Evolutionary conservation across 2,797 vertebrate species (phyloP).

Genomic region (Pelobates cultripes): DNA sequence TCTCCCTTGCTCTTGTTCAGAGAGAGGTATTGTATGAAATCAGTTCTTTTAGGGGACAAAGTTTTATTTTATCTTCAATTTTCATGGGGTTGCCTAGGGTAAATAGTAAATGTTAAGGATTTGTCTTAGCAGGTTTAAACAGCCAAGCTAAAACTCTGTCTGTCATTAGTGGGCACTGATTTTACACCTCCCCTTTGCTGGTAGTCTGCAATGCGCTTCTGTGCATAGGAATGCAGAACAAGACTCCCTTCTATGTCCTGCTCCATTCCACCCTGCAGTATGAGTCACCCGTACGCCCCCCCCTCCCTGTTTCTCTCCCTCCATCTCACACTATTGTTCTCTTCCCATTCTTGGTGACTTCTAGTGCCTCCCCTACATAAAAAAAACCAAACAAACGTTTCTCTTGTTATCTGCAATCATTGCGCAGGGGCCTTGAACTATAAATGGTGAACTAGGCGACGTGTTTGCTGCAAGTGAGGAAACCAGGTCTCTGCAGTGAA

Average conservation of each 20-base stretch:
- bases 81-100: too few relatives aligned
- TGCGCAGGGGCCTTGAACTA: neutral
- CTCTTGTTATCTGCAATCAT: neutral
- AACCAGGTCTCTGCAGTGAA: neutral
- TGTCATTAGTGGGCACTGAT: conserved; percentile 21
- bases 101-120: too few relatives aligned
- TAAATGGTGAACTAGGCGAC: neutral
- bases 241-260: conserved; percentile 49
- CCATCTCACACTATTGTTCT: neutral
- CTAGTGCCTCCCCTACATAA: conserved; percentile 20
- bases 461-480: neutral
- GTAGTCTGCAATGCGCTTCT: conserved; percentile 42
- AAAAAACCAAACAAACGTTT: neutral
- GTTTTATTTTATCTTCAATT: too few relatives aligned
- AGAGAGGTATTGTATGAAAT: too few relatives aligned
- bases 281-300: conserved; percentile 30
- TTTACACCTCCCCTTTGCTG: neutral
- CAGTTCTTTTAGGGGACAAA: too few relatives aligned
- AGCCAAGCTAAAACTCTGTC: neutral
- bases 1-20: too few relatives aligned
- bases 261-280: conserved; percentile 42
- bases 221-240: conserved; percentile 50
- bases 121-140: neutral
- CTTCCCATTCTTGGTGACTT: neutral
- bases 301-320: conserved; percentile 31